Conservation (phyloP, 2,888 invertebrate genomes). For the Mactromeris polynyma region DNA sequence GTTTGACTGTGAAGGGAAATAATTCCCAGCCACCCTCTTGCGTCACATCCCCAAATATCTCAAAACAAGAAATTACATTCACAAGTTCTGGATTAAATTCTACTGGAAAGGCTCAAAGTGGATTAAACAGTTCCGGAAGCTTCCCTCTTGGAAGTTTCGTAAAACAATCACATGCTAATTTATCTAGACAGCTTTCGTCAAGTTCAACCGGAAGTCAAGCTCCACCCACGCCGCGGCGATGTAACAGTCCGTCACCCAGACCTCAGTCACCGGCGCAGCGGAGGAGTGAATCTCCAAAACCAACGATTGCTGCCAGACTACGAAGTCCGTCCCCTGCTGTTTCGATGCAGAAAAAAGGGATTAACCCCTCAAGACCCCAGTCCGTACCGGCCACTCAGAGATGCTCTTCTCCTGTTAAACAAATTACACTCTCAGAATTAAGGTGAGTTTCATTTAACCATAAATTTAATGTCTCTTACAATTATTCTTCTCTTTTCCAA, state of each 20-base stretch:
- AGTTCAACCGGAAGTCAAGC: conserved; percentile 46
- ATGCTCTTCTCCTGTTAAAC: conserved; percentile 68
- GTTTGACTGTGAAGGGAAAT: conserved; percentile 48
- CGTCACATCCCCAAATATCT: conserved; percentile 57
- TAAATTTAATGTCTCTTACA: too few relatives aligned
- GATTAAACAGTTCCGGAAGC: conserved; percentile 50
- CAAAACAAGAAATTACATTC: conserved; percentile 42
- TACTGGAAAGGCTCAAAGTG: conserved; percentile 45
- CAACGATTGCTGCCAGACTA: conserved; percentile 60
- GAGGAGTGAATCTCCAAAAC: conserved; percentile 73
- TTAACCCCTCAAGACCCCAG: conserved; percentile 35
- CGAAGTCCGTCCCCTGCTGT: conserved; percentile 75
- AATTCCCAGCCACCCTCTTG: conserved; percentile 59
- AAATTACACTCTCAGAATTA: conserved; percentile 65
- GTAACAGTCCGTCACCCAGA: conserved; percentile 57
- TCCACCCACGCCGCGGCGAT: conserved; percentile 31
- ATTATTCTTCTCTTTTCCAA: too few relatives aligned
- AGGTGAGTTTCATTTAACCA: conserved; percentile 47
- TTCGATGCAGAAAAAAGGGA: conserved; percentile 45
- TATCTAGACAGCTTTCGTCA: conserved; percentile 52
- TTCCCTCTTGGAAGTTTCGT: conserved; percentile 57
- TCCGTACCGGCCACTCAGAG: conserved; percentile 63
- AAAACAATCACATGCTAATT: conserved; percentile 57
- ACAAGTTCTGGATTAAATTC: conserved; percentile 34
- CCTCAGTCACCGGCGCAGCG: conserved; percentile 40